Evolutionary conservation across 2,888 invertebrate genomes (phyloP).

Genomic region (Dioctria linearis): DNA sequence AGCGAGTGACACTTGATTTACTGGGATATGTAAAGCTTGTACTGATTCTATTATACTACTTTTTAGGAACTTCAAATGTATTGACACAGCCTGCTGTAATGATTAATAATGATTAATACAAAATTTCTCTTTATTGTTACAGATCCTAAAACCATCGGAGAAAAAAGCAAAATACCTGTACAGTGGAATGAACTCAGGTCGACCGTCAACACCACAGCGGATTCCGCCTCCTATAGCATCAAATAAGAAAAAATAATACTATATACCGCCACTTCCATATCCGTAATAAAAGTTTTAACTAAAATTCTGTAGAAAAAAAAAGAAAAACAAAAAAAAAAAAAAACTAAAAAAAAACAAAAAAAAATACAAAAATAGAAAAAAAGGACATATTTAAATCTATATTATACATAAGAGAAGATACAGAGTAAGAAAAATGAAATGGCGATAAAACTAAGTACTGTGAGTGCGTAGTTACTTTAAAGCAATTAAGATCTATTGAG

Average conservation of each 20-base stretch:
- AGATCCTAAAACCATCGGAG: constrained; percentile 99
- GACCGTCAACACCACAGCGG: constrained; percentile 89
- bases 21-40: too few species aligned
- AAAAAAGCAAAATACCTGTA: constrained; percentile 99
- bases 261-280: constrained; percentile 48
- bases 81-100: too few species aligned
- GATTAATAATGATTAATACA: too few species aligned
- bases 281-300: constrained; percentile 41
- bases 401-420: background rate
- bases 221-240: constrained; percentile 75
- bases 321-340: constrained; percentile 5
- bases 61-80: too few species aligned
- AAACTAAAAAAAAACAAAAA: constrained; percentile 1
- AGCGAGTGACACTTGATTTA: too few species aligned
- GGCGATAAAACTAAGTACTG: constrained; percentile 31
- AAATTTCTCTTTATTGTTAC: constrained; percentile 61
- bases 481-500: constrained; percentile 4
- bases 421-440: background rate
- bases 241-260: constrained; percentile 71
- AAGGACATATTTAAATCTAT: background rate
- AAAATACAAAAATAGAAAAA: background rate
- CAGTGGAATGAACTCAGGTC: constrained; percentile 87
- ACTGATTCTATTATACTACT: too few species aligned
- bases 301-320: constrained; percentile 14
- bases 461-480: constrained; percentile 24